Base-by-base conservation (phyloP, 2,888 invertebrate species). In the Eupithecia subfuscata region DNA sequence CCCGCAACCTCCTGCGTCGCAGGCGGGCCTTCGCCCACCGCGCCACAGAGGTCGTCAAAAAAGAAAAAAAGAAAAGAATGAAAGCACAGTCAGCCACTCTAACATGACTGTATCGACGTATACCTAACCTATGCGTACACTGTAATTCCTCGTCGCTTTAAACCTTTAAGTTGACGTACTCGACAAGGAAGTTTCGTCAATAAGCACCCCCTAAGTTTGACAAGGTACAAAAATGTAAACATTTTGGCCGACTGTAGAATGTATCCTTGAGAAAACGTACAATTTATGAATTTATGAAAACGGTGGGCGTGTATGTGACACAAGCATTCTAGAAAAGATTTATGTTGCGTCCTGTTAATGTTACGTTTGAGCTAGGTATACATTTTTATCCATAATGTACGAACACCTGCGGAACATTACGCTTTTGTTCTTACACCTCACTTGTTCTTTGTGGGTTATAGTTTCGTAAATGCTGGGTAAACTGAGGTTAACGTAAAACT, bases 211-310 rank as follows among this genome's bases (percentile, higher is more conserved):
- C 25, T 60, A 25, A n/a, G 60, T 60, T 25, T 60, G 60, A 25
- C 25, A 60, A 1, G 22, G 60, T 60, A 60, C 25, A 14, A 25
- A 25, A 60, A 3, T 60, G 9, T 25, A 60, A 25, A 64, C 34
- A 18, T 64, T 34, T 30, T 2, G 34, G 64, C 64, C 30, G 34
- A 64, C 64, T 30, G 16, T 34, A 34, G 16, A 16, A 30, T 18
- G 18, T 64, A 64, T 34, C 69, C 77, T 65, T 22, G 48, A 64
- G 65, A 52, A 70, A 70, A 69, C 72, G 70, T 70, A 68, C 25
- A 25, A 60, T 60, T 56, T 56, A 56, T 25, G 43, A 70, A 73
- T 75, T 73, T 78, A 78, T 73, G 75, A 75, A 75, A 73, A 73
- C 45, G 43, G 60, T 70, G 63, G 48, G 70, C 56, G 68, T 52